phyloP scores from a whole-genome alignment of 1,140 invertebrate species.

The Drosophila tropicalis region DNA sequence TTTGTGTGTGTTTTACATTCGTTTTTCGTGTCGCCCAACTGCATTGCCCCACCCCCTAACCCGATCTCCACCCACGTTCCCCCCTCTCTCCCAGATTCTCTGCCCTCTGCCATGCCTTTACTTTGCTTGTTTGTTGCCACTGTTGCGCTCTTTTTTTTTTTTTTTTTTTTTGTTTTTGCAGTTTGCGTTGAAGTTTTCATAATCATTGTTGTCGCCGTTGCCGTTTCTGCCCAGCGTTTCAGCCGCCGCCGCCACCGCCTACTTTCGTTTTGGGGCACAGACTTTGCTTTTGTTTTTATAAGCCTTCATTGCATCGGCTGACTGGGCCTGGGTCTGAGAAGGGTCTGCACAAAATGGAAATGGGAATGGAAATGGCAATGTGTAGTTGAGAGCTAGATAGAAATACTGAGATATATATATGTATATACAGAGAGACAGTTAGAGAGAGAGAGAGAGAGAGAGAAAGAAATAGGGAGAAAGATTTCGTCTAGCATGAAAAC shows the following conservation, averaged over 20 bases:
- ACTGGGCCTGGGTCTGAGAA: slow-evolving; percentile 28
- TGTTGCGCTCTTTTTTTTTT: slow-evolving; percentile 79
- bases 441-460: slow-evolving; percentile 30
- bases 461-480: slow-evolving; percentile 24
- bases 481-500: slow-evolving; percentile 71
- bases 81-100: not conserved
- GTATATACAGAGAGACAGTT: not conserved
- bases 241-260: slow-evolving; percentile 50
- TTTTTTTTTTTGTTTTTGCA: slow-evolving; percentile 63
- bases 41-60: slow-evolving; percentile 39
- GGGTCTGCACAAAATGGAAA: not conserved
- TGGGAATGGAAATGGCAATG: slow-evolving; percentile 11
- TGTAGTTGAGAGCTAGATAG: slow-evolving; percentile 10
- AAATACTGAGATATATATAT: not conserved
- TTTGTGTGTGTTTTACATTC: slow-evolving; percentile 81
- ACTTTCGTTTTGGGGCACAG: slow-evolving; percentile 69
- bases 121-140: slow-evolving; percentile 46
- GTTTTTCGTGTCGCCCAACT: slow-evolving; percentile 72
- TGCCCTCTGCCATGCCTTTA: not conserved
- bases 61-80: slow-evolving; percentile 9
- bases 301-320: slow-evolving; percentile 46
- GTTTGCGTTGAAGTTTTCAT: slow-evolving; percentile 71
- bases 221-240: slow-evolving; percentile 27
- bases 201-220: slow-evolving; percentile 69
- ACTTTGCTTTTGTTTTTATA: slow-evolving; percentile 52